Percentiles rank a stretch among this genome's conserved stretches.
These are phyloP conservation scores for Ctenochaetus hawaiiensis DNA, from an alignment of 2,797 vertebrate species.

Conservation along the genomic window DNA sequence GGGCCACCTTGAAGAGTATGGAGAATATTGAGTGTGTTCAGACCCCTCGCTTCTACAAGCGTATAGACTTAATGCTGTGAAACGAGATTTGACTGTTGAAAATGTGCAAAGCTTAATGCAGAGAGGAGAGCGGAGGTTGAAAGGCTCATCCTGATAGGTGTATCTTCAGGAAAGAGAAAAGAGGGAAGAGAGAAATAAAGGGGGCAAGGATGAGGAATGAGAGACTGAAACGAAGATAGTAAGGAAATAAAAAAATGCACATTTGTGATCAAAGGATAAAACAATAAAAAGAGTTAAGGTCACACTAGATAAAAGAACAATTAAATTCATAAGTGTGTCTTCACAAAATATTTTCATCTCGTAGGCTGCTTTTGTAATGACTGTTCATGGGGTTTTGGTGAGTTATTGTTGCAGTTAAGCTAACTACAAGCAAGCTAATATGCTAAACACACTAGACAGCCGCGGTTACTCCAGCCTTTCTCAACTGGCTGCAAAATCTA, in stretches of 20 bases:
- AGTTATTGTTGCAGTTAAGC: too few relatives aligned
- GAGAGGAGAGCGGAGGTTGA: slow-evolving; percentile 40
- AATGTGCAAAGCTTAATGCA: slow-evolving; percentile 62
- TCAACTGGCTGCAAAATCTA: too few relatives aligned
- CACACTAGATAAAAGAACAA: too few relatives aligned
- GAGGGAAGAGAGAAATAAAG: slow-evolving; percentile 5
- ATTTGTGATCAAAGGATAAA: neutral
- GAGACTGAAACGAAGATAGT: neutral
- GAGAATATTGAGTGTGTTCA: slow-evolving; percentile 63
- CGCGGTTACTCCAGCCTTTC: too few relatives aligned
- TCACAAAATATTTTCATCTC: too few relatives aligned
- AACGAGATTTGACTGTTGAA: slow-evolving; percentile 65
- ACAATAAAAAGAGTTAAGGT: neutral
- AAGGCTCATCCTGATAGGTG: slow-evolving; percentile 48
- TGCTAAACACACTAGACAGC: too few relatives aligned
- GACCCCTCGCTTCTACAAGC: slow-evolving; percentile 53
- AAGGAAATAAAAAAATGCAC: slow-evolving; percentile 13
- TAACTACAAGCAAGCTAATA: too few relatives aligned
- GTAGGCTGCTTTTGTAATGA: too few relatives aligned
- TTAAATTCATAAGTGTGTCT: too few relatives aligned
- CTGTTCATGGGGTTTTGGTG: too few relatives aligned
- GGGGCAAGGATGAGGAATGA: neutral
- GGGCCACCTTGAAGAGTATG: slow-evolving; percentile 54
- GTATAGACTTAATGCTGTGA: slow-evolving; percentile 54
- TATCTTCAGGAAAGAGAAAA: slow-evolving; percentile 11